phyloP scores from a whole-genome alignment of 1,140 invertebrate species.

The Galendromus occidentalis region DNA sequence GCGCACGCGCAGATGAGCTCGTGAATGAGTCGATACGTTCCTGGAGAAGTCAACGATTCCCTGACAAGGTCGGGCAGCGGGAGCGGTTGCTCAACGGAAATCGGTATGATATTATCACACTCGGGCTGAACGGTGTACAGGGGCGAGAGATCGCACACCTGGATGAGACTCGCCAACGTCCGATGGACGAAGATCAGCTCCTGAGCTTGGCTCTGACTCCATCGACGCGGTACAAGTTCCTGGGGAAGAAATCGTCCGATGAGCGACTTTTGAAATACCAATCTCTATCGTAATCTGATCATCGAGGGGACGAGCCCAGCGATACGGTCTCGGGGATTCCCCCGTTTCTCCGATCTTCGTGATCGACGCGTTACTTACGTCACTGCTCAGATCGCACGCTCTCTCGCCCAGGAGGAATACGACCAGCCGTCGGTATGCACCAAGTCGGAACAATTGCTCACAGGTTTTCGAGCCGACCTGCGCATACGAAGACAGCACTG shows the following conservation, averaged over 20 bases:
- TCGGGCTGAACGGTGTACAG: slow-evolving; percentile 13
- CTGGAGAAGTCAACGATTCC: slow-evolving; percentile 16
- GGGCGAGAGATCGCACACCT: slow-evolving; percentile 22
- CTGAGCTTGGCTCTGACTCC: slow-evolving; percentile 30
- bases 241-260: slow-evolving; percentile 16
- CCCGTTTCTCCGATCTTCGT: too few species aligned
- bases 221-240: slow-evolving; percentile 23
- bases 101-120: slow-evolving; percentile 14
- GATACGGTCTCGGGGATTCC: too few species aligned
- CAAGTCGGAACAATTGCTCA: slow-evolving; percentile 13
- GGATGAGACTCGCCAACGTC: slow-evolving; percentile 28
- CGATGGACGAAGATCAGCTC: slow-evolving; percentile 31
- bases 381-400: slow-evolving; percentile 15
- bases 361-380: neutral
- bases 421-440: neutral
- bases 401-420: neutral
- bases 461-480: slow-evolving; percentile 24
- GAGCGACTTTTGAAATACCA: too few species aligned
- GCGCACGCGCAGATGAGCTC: slow-evolving; percentile 29
- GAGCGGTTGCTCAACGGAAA: slow-evolving; percentile 14
- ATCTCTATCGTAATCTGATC: too few species aligned
- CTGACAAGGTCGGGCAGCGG: slow-evolving; percentile 16
- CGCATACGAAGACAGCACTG: slow-evolving; percentile 29
- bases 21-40: slow-evolving; percentile 15
- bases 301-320: too few species aligned